These are phyloP conservation scores for Sylvia borin DNA, from an alignment of 2,797 vertebrate species.

Conservation along the genomic window DNA sequence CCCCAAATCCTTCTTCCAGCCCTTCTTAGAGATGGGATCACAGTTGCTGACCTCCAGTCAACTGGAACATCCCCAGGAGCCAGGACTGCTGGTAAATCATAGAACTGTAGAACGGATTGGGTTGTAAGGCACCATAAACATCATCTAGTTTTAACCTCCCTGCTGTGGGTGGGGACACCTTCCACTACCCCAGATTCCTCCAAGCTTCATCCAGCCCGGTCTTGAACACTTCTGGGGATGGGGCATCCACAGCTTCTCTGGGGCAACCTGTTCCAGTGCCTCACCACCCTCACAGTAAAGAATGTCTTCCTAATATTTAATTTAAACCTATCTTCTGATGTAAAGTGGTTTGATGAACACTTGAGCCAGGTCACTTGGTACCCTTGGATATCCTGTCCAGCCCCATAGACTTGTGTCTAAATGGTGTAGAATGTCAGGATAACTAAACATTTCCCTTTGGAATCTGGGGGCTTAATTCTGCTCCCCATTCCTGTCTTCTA, in stretches of 20 bases:
- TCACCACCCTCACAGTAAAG: not conserved
- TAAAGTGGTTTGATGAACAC: not conserved
- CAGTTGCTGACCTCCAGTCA: not conserved
- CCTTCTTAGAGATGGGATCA: not conserved
- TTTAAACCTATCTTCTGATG: not conserved
- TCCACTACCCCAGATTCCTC: not conserved
- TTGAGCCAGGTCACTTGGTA: not conserved
- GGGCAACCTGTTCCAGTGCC: not conserved
- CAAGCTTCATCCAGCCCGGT: not conserved
- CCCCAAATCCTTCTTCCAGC: not conserved
- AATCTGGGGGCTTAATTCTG: not conserved
- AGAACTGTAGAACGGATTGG: not conserved
- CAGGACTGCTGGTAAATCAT: not conserved
- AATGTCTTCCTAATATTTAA: not conserved
- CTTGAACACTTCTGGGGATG: not conserved
- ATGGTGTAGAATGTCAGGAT: not conserved
- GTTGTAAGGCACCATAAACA: not conserved
- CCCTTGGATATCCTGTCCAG: not conserved
- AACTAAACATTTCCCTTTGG: not conserved
- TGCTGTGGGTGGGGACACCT: not conserved
- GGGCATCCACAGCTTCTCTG: not conserved
- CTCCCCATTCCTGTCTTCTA: not conserved
- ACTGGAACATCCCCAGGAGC: not conserved
- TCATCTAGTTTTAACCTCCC: not conserved
- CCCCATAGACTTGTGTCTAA: not conserved